Conservation (phyloP, 2,113 vertebrate species). For the Syngnathus typhle region DNA sequence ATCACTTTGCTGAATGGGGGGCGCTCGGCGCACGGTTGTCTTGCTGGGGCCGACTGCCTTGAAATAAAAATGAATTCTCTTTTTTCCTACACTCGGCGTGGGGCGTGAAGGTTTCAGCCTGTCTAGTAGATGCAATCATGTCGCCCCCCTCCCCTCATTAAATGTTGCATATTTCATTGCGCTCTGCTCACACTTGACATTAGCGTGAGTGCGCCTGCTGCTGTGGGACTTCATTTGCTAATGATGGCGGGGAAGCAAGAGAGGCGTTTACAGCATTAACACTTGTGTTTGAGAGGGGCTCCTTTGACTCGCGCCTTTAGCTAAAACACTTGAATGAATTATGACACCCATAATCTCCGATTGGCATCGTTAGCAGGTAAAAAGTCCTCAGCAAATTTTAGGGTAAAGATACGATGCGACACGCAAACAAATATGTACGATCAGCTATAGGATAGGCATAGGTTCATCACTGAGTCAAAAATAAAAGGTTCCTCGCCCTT, state of each 20-base stretch:
- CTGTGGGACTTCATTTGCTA: constrained; percentile 44
- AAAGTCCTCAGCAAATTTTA: not conserved
- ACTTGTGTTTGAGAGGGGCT: not conserved
- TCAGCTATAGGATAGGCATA: no score
- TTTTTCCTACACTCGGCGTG: constrained; percentile 53
- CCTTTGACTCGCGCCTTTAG: constrained; percentile 31
- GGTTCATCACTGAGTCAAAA: no score
- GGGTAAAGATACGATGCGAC: not conserved
- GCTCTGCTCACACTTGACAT: constrained; percentile 40
- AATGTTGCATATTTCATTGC: constrained; percentile 60
- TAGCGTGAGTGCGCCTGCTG: constrained; percentile 41
- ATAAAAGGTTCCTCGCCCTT: no score
- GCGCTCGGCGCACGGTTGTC: constrained; percentile 7
- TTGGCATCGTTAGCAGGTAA: not conserved
- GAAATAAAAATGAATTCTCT: constrained; percentile 68
- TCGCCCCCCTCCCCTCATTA: constrained; percentile 39
- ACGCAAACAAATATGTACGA: not conserved
- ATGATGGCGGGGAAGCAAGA: constrained; percentile 18
- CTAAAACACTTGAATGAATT: not conserved
- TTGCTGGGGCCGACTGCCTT: constrained; percentile 27
- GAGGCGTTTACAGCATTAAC: not conserved
- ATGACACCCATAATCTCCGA: constrained; percentile 3
- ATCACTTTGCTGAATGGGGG: constrained; percentile 36
- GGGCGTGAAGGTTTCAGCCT: constrained; percentile 35
- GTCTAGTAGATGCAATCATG: constrained; percentile 47